These are phyloP conservation scores for Hirundichthys speculiger DNA, from an alignment of 2,113 vertebrate genomes.

Conservation along the genomic window DNA sequence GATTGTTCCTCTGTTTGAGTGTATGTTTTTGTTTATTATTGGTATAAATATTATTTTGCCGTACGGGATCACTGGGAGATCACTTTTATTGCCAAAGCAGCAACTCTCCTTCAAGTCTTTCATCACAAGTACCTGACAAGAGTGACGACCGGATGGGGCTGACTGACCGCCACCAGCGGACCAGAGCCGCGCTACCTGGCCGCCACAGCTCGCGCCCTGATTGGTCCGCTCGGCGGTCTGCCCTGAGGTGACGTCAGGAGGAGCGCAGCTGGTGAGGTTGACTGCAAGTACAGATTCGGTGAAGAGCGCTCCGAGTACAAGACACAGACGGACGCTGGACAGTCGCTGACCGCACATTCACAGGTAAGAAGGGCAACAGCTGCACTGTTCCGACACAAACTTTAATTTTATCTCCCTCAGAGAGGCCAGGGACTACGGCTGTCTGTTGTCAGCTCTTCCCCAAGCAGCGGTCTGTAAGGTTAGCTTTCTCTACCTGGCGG, in stretches of 20 bases:
- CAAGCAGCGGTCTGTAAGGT: background rate
- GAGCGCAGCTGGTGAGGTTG: conserved; percentile 29
- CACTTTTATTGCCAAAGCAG: background rate
- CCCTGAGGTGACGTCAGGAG: conserved; percentile 56
- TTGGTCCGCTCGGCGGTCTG: conserved; percentile 43
- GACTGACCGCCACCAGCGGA: background rate
- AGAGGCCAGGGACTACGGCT: background rate
- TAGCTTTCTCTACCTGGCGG: background rate
- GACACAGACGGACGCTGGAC: conserved; percentile 2
- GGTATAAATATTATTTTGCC: no score
- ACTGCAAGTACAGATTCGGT: conserved; percentile 12
- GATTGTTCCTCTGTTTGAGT: no score
- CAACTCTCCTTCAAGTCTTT: background rate
- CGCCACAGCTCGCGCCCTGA: conserved; percentile 13
- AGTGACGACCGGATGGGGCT: background rate
- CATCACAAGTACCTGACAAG: background rate
- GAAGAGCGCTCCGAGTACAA: conserved; percentile 17
- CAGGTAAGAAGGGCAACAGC: conserved; percentile 50
- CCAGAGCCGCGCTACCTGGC: conserved; percentile 48
- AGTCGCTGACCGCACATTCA: background rate
- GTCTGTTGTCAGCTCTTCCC: conserved; percentile 1
- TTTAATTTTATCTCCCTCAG: background rate
- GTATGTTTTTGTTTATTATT: no score
- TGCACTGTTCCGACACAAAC: background rate
- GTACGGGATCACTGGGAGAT: no score